Evolutionary conservation across 2,888 invertebrate genomes (phyloP).

Genomic region (Athripsodes cinereus): DNA sequence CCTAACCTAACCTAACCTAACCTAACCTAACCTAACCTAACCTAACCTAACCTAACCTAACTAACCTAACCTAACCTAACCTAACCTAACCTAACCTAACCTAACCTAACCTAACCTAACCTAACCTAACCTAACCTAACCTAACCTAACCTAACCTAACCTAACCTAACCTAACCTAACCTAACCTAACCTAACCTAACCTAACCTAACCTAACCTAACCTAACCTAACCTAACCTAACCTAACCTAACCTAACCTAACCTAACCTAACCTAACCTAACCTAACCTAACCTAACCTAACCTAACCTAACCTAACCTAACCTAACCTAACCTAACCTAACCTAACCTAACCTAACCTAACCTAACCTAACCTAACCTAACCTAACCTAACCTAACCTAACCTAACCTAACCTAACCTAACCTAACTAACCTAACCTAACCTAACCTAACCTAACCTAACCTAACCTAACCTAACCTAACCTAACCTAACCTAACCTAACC

Average conservation of each 20-base stretch:
- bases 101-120: conserved; percentile 15
- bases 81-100: conserved; percentile 5
- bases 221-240: conserved; percentile 7
- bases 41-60: conserved; percentile 4
- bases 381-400: neutral
- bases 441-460: neutral
- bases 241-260: conserved; percentile 7
- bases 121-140: conserved; percentile 13
- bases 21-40: conserved; percentile 6
- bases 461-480: neutral
- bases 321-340: conserved; percentile 17
- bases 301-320: conserved; percentile 17
- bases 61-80: conserved; percentile 8
- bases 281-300: conserved; percentile 18
- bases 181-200: conserved; percentile 4
- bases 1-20: conserved; percentile 7
- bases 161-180: conserved; percentile 15
- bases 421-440: neutral
- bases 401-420: neutral
- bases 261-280: conserved; percentile 12
- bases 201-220: conserved; percentile 7
- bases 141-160: conserved; percentile 12
- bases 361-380: neutral
- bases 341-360: conserved; percentile 15
- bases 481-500: neutral